Conservation (phyloP, 2,113 vertebrate genomes). For the Pachycephala philippinensis region DNA sequence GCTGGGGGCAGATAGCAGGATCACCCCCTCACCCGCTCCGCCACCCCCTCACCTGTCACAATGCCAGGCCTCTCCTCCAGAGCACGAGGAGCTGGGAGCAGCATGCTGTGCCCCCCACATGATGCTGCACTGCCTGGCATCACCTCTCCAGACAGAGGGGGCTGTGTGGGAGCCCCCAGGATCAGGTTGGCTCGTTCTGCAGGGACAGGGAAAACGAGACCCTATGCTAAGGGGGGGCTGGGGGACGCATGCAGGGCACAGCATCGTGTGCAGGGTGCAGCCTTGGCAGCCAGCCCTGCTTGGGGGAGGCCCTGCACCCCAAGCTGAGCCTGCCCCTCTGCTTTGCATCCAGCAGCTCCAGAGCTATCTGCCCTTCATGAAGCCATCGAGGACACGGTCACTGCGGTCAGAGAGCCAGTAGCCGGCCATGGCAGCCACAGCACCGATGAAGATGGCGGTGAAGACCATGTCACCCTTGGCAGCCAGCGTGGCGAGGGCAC, state of each 20-base stretch:
- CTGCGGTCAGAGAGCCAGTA: slow-evolving; percentile 97
- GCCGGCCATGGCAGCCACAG: slow-evolving; percentile 93
- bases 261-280: background rate
- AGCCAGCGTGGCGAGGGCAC: slow-evolving; percentile 90
- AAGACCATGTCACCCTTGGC: slow-evolving; percentile 99
- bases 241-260: slow-evolving; percentile 9
- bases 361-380: slow-evolving; percentile 88
- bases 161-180: background rate
- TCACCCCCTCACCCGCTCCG: background rate
- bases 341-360: background rate
- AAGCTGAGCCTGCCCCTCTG: background rate
- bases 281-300: background rate
- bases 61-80: background rate
- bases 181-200: background rate
- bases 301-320: background rate
- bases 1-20: background rate
- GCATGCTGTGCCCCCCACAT: slow-evolving; percentile 17
- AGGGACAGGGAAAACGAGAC: background rate
- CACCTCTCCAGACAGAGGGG: background rate
- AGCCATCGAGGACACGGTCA: slow-evolving; percentile 90
- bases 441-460: slow-evolving; percentile 96
- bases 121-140: background rate
- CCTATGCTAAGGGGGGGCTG: background rate
- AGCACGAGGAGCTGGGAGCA: background rate
- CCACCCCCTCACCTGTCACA: background rate